Evolutionary conservation across 2,113 vertebrate species (phyloP).

Genomic region (Sialia sialis): DNA sequence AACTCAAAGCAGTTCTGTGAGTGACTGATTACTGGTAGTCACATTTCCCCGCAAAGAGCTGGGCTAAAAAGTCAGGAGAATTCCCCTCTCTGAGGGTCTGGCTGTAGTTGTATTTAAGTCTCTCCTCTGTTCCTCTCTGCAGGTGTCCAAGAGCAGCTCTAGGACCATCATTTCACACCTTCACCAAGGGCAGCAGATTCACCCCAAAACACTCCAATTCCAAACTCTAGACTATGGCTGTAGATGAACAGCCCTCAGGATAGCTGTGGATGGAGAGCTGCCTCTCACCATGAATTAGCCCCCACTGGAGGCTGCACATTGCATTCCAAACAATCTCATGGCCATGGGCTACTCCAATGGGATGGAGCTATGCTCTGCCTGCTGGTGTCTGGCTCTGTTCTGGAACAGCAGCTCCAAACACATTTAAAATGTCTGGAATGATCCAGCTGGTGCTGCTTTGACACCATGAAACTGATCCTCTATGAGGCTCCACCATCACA

Average conservation of each 20-base stretch:
- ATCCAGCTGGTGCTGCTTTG: not conserved
- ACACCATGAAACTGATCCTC: not conserved
- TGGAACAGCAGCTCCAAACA: not conserved
- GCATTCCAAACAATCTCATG: not conserved
- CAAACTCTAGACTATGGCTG: not conserved
- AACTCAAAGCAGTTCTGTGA: not conserved
- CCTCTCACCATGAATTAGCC: not conserved
- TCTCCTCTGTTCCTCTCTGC: not conserved
- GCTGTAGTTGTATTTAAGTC: not conserved
- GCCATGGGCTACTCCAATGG: rapidly evolving
- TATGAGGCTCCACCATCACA: rapidly evolving
- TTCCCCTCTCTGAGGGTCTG: not conserved
- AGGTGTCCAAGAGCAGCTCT: not conserved
- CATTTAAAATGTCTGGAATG: not conserved
- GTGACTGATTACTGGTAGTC: not conserved
- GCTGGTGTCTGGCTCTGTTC: rapidly evolving
- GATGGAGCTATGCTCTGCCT: not conserved
- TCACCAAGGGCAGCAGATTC: not conserved
- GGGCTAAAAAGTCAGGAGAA: not conserved
- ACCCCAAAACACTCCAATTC: not conserved
- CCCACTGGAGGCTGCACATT: not conserved
- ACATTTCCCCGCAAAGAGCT: not conserved
- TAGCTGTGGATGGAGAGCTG: not conserved
- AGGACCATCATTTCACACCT: not conserved
- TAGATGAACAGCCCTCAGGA: rapidly evolving